Base-by-base conservation (phyloP, 2,797 vertebrate genomes). In the Vespertilio murinus region DNA sequence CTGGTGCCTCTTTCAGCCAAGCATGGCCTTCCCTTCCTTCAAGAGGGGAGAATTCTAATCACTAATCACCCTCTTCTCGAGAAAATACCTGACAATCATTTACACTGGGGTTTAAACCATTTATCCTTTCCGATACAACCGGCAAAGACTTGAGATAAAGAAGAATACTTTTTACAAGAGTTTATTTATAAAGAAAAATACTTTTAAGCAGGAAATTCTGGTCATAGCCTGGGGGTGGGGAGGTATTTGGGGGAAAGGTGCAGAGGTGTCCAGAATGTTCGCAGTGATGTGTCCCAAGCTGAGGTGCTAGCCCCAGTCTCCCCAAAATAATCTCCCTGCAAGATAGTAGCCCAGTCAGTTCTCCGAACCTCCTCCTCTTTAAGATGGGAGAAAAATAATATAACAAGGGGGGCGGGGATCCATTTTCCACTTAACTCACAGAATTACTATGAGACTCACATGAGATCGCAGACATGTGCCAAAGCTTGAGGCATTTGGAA, bases 61-160 rank as follows among this genome's bases (percentile, higher is more conserved):
- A 90, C 52, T 71, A 54, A 91, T 45, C 45, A 90, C 22, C 2
- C 61, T 38, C 59, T 75, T 79, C 78, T 91, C 54, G 73, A 42
- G 54, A 82, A 70, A 81, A 35, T 52, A 59, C 11, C 42, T 65
- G 42, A 77, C 90, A 84, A 64, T 40, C 59, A 47, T 54, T 84
- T 69, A 80, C 20, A 33, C 42, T 33, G 17, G 20, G 49, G 49
- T 52, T 42, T 38, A 70, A 75, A 75, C 5, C 35, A 54, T 42
- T 38, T 38, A 84, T 3, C 6, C 16, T 56, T 35, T 77, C 11
- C 6, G 17, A 78, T n/a, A 42, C 9, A 73, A 84, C 13, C 7
- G 33, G 20, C 74, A 85, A 86, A 93, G 69, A 67, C 30, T 92
- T 69, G 79, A 69, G 59, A 30, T 90, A n/a, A 90, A 91, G n/a